Percentiles rank a stretch among this genome's conserved stretches.
Evolutionary conservation across 1,140 invertebrate species (phyloP).

Genomic region (Pseudoatta argentina): DNA sequence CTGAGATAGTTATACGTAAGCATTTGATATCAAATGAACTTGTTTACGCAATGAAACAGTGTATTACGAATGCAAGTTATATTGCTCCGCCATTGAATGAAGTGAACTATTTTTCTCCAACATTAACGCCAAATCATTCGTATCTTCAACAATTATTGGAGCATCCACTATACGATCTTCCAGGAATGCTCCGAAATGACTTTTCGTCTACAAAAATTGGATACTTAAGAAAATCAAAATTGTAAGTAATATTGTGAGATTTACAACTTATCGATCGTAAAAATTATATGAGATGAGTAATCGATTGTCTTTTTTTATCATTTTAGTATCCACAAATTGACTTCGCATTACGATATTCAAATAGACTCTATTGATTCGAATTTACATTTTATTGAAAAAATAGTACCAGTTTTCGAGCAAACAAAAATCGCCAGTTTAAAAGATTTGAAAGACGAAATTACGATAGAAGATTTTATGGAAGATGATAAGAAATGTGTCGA

Average conservation of each 20-base stretch:
- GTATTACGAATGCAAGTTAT: constrained; percentile 72
- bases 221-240: constrained; percentile 78
- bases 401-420: constrained; percentile 76
- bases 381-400: constrained; percentile 81
- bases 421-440: constrained; percentile 61
- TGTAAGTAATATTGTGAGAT: constrained; percentile 76
- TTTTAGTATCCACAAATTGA: constrained; percentile 77
- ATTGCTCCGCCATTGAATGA: constrained; percentile 59
- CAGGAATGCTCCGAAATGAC: constrained; percentile 75
- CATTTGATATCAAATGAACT: constrained; percentile 70
- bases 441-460: constrained; percentile 63
- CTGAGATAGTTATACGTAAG: constrained; percentile 56
- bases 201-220: constrained; percentile 80
- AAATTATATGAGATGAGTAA: neutral
- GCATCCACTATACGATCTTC: constrained; percentile 75
- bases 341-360: constrained; percentile 74
- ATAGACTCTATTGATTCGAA: constrained; percentile 75
- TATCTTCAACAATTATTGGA: constrained; percentile 79
- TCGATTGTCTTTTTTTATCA: neutral
- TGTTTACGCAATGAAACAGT: constrained; percentile 66
- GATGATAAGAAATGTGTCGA: neutral
- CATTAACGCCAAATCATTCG: constrained; percentile 81
- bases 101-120: constrained; percentile 76
- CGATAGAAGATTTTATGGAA: constrained; percentile 58
- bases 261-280: neutral